Evolutionary conservation across 2,797 vertebrate genomes (phyloP).

Genomic region (Sebastolobus alascanus): DNA sequence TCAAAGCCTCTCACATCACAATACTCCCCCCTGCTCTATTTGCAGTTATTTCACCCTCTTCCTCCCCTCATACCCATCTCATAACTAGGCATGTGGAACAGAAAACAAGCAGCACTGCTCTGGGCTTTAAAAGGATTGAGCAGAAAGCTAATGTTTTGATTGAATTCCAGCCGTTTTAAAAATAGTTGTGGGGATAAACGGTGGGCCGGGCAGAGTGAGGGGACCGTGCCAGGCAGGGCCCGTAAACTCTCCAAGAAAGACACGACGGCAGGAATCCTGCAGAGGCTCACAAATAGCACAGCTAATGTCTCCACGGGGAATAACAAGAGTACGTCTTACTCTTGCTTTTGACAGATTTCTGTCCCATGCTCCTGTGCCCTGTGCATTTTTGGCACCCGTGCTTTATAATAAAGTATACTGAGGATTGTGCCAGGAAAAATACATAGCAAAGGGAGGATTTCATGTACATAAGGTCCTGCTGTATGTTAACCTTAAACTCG

Average conservation of each 20-base stretch:
- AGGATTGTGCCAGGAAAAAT: constrained; percentile 65
- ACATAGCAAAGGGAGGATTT: constrained; percentile 21
- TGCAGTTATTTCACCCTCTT: constrained; percentile 11
- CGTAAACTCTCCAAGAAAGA: constrained; percentile 68
- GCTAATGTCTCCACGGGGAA: constrained; percentile 66
- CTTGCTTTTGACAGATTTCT: constrained; percentile 72
- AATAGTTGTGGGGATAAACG: constrained; percentile 81
- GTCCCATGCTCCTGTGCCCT: constrained; percentile 75
- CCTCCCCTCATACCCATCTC: constrained; percentile 46
- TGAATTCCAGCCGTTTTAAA: constrained; percentile 84
- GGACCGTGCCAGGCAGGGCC: constrained; percentile 68
- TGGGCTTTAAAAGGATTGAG: constrained; percentile 81
- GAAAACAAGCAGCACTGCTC: constrained; percentile 68
- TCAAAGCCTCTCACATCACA: constrained; percentile 30
- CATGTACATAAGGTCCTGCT: constrained; percentile 28
- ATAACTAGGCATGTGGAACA: constrained; percentile 72
- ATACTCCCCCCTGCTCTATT: constrained; percentile 22
- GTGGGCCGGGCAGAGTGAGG: constrained; percentile 66
- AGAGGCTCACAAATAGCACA: constrained; percentile 67
- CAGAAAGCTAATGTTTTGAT: constrained; percentile 82
- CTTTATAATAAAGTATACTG: constrained; percentile 57
- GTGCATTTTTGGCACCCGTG: constrained; percentile 56
- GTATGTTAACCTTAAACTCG: constrained; percentile 12
- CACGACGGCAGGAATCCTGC: constrained; percentile 64
- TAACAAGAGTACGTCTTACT: constrained; percentile 61